Evolutionary conservation across 92 coral and sea anemone species (phyloP).

Genomic region (Porites divaricata): DNA sequence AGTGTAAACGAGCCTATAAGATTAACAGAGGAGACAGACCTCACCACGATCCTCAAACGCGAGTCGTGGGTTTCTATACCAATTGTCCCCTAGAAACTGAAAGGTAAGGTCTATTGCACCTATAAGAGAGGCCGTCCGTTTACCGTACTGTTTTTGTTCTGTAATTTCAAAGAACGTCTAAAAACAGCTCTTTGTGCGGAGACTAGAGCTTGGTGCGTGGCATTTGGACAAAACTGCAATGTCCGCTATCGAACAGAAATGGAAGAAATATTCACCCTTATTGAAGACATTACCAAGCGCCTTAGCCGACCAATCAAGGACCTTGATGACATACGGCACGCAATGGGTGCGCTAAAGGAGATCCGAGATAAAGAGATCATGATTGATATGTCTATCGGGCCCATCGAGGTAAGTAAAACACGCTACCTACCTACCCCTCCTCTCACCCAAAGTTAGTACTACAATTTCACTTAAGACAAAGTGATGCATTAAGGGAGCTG

Average conservation of each 20-base stretch:
- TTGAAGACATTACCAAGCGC: slow-evolving; percentile 90
- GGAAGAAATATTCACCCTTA: slow-evolving; percentile 82
- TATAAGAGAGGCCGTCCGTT: not conserved
- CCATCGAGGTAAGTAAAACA: slow-evolving; percentile 76
- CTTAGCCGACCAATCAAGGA: slow-evolving; percentile 93
- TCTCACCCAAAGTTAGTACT: no score
- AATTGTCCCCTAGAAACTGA: no score
- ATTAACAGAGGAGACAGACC: no score
- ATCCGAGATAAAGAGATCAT: slow-evolving; percentile 88
- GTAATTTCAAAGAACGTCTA: slow-evolving; percentile 62
- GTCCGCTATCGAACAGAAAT: slow-evolving; percentile 85
- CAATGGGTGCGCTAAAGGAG: slow-evolving; percentile 87
- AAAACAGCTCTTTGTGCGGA: slow-evolving; percentile 91
- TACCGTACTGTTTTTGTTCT: not conserved
- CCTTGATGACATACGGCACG: slow-evolving; percentile 91
- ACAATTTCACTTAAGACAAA: no score
- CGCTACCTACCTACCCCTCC: no score
- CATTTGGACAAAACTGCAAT: slow-evolving; percentile 85
- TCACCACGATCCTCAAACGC: no score
- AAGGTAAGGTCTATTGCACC: no score
- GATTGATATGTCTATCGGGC: slow-evolving; percentile 91
- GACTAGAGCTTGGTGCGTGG: slow-evolving; percentile 90
- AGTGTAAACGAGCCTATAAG: no score
- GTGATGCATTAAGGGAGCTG: no score
- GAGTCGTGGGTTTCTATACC: no score